Conservation (phyloP, 2,797 vertebrate genomes). For the Pteropus rufus region DNA sequence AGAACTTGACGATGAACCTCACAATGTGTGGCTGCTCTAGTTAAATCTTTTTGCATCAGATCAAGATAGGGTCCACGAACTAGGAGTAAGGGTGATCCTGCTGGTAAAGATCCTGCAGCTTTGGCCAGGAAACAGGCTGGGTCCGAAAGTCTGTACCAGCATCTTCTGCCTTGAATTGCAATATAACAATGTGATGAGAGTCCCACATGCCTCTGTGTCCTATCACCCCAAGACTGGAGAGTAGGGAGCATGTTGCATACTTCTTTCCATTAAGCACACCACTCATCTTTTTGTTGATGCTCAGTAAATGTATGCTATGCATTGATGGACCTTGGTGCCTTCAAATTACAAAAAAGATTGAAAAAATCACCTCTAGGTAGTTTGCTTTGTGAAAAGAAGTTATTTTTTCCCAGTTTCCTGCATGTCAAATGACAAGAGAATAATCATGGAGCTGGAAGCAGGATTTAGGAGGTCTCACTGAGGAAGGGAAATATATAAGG, state of each 20-base stretch:
- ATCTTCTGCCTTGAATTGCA: not conserved
- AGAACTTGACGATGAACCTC: not conserved
- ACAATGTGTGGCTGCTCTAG: not conserved
- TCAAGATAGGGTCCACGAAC: not conserved
- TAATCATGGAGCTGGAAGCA: not conserved
- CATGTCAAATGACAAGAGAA: not conserved
- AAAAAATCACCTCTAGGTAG: not conserved
- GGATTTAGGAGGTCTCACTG: not conserved
- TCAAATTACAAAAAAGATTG: not conserved
- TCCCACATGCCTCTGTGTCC: not conserved
- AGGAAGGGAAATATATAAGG: not conserved
- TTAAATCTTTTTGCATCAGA: not conserved
- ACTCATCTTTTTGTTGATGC: not conserved
- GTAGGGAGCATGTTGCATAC: not conserved
- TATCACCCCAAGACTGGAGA: not conserved
- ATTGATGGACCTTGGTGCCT: not conserved
- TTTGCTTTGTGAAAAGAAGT: not conserved
- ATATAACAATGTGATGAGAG: not conserved
- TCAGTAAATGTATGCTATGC: not conserved
- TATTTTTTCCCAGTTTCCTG: not conserved
- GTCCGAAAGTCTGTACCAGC: not conserved
- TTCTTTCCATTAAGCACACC: not conserved
- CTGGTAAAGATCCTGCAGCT: not conserved
- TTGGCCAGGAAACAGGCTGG: not conserved
- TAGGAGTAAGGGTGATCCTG: not conserved